These are phyloP conservation scores for Orthonevra nobilis DNA, from an alignment of 2,888 invertebrate species.

Conservation along the genomic window DNA sequence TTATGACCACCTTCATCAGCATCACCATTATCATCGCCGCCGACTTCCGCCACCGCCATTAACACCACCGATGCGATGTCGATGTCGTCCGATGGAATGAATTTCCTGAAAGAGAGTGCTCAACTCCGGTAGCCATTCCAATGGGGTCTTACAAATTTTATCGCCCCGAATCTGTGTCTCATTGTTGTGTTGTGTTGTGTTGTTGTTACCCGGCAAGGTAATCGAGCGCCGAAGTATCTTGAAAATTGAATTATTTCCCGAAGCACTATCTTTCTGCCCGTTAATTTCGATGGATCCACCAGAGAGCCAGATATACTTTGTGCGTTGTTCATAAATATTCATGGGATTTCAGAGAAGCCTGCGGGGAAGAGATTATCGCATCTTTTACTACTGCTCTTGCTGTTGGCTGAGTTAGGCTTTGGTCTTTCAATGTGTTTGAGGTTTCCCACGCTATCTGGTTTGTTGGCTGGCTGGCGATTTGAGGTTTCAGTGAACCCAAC, in stretches of 20 bases:
- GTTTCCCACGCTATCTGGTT: conserved; percentile 63
- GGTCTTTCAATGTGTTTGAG: conserved; percentile 23
- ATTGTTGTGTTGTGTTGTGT: conserved; percentile 5
- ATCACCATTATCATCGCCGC: conserved; percentile 12
- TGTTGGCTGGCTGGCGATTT: conserved; percentile 29
- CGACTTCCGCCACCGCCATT: background rate
- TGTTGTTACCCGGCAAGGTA: background rate
- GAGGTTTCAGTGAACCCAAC: conserved; percentile 58
- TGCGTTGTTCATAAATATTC: conserved; percentile 60
- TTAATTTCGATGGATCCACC: conserved; percentile 49
- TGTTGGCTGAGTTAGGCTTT: background rate
- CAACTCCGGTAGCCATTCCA: conserved; percentile 56
- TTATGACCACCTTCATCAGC: conserved; percentile 32
- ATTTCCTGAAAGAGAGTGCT: conserved; percentile 40
- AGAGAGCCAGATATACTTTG: conserved; percentile 32
- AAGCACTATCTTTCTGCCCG: conserved; percentile 20
- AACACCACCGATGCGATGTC: conserved; percentile 7
- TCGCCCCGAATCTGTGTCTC: conserved; percentile 25
- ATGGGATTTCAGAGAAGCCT: conserved; percentile 1
- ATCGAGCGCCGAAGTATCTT: conserved; percentile 21
- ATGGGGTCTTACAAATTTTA: conserved; percentile 58
- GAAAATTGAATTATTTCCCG: conserved; percentile 41
- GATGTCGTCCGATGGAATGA: conserved; percentile 32
- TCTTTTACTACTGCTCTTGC: background rate
- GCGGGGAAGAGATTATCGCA: conserved; percentile 33